A percentile compares a stretch with the other conserved stretches of the same genome.
Conservation (phyloP, 2,113 vertebrate species). For the Oostethus manadensis region DNA sequence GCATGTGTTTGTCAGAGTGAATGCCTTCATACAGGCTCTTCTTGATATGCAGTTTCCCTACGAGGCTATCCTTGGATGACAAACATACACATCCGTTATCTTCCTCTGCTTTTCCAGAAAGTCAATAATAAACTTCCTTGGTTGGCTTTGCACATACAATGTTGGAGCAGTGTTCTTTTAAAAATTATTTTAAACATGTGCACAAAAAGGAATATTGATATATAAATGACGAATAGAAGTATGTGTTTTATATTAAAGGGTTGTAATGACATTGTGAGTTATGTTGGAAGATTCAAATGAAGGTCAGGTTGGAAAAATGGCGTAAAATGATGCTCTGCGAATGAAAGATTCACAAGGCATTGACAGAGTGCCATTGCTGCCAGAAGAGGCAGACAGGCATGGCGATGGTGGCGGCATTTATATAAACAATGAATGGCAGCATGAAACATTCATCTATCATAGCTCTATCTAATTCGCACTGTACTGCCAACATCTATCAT, state of each 20-base stretch:
- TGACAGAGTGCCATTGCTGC: conserved; percentile 22
- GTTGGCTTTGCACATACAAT: conserved; percentile 40
- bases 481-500: conserved; percentile 47
- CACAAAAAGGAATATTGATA: not conserved
- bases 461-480: conserved; percentile 35
- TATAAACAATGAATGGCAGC: conserved; percentile 36
- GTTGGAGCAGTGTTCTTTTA: conserved; percentile 23
- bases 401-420: conserved; percentile 21
- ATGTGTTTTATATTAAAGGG: not conserved
- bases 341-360: conserved; percentile 25
- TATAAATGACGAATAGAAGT: too few relatives aligned
- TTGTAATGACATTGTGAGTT: conserved; percentile 1
- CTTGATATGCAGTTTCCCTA: conserved; percentile 47
- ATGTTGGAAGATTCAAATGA: conserved; percentile 1
- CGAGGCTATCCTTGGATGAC: conserved; percentile 49
- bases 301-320: not conserved
- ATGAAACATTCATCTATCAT: conserved; percentile 53
- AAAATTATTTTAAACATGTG: conserved; percentile 1
- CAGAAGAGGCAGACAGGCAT: conserved; percentile 14
- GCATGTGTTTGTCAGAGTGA: conserved; percentile 35
- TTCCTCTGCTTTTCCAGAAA: conserved; percentile 52
- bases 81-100: conserved; percentile 59
- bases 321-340: conserved; percentile 3
- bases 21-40: conserved; percentile 42
- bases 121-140: conserved; percentile 51